phyloP scores from a whole-genome alignment of 1,140 invertebrate species.

The Diachasma alloeum region DNA sequence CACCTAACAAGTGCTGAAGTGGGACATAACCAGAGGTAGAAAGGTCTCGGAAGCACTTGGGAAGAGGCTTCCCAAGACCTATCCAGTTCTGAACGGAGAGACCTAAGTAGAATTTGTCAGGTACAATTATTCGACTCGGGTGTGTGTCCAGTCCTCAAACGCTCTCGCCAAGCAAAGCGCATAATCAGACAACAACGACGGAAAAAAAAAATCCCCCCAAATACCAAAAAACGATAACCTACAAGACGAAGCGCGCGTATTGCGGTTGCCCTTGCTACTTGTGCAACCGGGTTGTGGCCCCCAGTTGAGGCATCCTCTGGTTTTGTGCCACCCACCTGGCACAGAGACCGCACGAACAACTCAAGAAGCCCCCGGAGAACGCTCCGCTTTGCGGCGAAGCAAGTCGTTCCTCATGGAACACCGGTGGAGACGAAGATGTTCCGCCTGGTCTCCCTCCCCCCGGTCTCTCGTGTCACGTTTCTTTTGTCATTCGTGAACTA shows the following conservation, averaged over 20 bases:
- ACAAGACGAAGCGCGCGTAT: constrained; percentile 35
- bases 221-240: neutral
- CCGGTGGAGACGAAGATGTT: constrained; percentile 23
- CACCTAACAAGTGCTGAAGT: too few species aligned
- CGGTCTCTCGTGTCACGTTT: constrained; percentile 20
- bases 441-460: neutral
- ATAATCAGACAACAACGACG: neutral
- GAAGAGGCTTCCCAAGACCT: too few species aligned
- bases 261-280: constrained; percentile 41
- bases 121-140: too few species aligned
- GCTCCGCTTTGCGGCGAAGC: constrained; percentile 19
- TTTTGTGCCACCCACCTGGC: constrained; percentile 32
- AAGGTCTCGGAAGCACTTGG: too few species aligned
- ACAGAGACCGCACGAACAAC: constrained; percentile 22
- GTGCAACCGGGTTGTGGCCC: constrained; percentile 24
- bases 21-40: too few species aligned
- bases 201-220: neutral
- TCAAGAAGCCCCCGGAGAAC: neutral
- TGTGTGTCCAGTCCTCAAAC: neutral
- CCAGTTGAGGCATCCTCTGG: neutral
- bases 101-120: too few species aligned
- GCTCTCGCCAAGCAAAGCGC: neutral
- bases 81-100: too few species aligned
- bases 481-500: constrained; percentile 27
- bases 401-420: constrained; percentile 20